Conservation (phyloP, 1,140 invertebrate genomes). For the Drosophila parvula region DNA sequence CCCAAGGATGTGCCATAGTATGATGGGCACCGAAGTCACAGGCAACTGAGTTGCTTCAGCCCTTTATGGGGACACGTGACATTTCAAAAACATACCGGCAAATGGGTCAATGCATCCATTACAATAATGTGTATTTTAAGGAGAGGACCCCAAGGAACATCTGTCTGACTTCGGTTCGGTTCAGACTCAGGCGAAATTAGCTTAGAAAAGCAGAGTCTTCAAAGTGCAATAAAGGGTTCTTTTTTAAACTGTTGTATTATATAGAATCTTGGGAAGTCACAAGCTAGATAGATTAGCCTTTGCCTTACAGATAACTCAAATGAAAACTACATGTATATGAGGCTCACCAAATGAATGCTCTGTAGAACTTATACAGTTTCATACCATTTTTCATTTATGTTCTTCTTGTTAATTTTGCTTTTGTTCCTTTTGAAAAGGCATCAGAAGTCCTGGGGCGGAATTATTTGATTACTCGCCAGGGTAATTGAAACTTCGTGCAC, state of each 20-base stretch:
- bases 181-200: neutral
- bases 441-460: neutral
- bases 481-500: slow-evolving; percentile 8
- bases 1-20: slow-evolving; percentile 2
- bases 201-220: neutral
- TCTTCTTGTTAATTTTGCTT: neutral
- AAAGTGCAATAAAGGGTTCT: too few species aligned
- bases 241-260: too few species aligned
- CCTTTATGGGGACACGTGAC: slow-evolving; percentile 5
- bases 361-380: too few species aligned
- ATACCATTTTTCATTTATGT: neutral
- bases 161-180: neutral
- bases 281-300: neutral
- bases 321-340: neutral
- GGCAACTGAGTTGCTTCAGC: neutral
- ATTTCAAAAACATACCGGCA: slow-evolving; percentile 11
- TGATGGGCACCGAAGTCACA: slow-evolving; percentile 20
- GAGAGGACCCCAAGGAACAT: neutral
- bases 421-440: neutral
- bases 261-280: too few species aligned
- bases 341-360: neutral
- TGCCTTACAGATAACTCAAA: too few species aligned
- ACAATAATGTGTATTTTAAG: slow-evolving; percentile 7
- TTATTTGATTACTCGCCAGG: neutral
- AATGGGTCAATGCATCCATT: slow-evolving; percentile 18